These are phyloP conservation scores for Apeltes quadracus DNA, from an alignment of 2,113 vertebrate species.

Conservation along the genomic window DNA sequence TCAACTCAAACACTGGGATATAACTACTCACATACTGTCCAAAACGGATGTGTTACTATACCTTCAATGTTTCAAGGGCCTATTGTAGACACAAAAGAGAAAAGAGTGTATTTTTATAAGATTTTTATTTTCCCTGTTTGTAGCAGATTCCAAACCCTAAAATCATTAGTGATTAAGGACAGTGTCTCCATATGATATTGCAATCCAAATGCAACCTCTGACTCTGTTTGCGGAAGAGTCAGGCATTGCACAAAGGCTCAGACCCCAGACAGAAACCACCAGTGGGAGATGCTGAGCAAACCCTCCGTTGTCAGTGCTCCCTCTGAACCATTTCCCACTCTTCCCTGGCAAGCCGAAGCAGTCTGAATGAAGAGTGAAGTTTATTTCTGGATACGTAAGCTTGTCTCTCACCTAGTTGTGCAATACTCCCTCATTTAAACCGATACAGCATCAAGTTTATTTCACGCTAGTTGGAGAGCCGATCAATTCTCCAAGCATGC, in stretches of 20 bases:
- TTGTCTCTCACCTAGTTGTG: not conserved
- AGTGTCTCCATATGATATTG: constrained; percentile 8
- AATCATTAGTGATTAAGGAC: not conserved
- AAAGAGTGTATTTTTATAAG: not conserved
- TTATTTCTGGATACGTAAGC: not conserved
- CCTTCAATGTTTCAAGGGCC: not conserved
- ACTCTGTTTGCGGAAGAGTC: constrained; percentile 40
- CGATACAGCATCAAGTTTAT: not conserved
- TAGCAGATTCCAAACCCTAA: not conserved
- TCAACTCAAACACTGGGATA: no score
- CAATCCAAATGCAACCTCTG: constrained; percentile 36
- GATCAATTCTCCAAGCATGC: constrained; percentile 1
- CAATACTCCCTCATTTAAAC: not conserved
- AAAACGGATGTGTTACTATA: not conserved
- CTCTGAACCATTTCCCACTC: constrained; percentile 7
- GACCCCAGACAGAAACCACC: constrained; percentile 18
- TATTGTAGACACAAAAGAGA: not conserved
- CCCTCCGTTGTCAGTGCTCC: not conserved
- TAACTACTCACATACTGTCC: not conserved
- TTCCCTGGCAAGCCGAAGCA: not conserved
- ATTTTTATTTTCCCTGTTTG: not conserved
- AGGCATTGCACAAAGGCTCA: constrained; percentile 29
- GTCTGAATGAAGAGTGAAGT: constrained; percentile 1
- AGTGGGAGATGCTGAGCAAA: constrained; percentile 29
- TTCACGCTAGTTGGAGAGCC: constrained; percentile 5